Evolutionary conservation across 2,797 vertebrate genomes (phyloP).

Genomic region (Bradypus variegatus): DNA sequence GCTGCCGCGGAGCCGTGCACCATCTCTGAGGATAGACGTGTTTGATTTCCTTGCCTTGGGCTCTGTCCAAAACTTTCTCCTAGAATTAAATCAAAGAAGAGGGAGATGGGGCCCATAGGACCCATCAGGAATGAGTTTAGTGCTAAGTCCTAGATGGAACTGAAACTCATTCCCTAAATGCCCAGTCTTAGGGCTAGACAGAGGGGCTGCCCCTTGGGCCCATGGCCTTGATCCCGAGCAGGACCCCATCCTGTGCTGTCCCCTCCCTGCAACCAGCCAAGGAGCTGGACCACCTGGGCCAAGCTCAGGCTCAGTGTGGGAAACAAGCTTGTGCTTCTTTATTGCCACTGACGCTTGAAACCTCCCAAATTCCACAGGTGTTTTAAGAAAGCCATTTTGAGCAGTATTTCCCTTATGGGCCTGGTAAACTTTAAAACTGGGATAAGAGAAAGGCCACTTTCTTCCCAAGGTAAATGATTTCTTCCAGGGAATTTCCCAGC

Average conservation of each 20-base stretch:
- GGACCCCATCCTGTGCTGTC: not conserved
- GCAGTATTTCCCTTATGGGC: not conserved
- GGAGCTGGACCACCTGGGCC: not conserved
- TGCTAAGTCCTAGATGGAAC: not conserved
- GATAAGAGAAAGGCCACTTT: not conserved
- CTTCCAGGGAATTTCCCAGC: not conserved
- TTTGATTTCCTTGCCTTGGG: not conserved
- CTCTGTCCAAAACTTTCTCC: not conserved
- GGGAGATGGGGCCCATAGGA: not conserved
- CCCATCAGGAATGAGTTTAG: not conserved
- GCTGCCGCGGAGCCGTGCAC: not conserved
- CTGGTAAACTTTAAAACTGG: not conserved
- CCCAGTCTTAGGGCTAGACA: not conserved
- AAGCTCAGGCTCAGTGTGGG: not conserved
- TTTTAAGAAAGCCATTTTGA: not conserved
- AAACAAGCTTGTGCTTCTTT: not conserved
- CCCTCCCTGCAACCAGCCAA: not conserved
- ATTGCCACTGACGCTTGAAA: conserved; percentile 21
- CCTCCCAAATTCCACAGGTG: not conserved
- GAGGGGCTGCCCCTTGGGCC: not conserved
- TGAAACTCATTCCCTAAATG: not conserved
- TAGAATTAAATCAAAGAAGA: not conserved
- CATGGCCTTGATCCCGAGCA: not conserved
- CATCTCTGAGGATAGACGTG: not conserved
- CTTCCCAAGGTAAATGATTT: conserved; percentile 9